phyloP scores from a whole-genome alignment of 1,140 invertebrate genomes.

The Leptopilina clavipes region DNA sequence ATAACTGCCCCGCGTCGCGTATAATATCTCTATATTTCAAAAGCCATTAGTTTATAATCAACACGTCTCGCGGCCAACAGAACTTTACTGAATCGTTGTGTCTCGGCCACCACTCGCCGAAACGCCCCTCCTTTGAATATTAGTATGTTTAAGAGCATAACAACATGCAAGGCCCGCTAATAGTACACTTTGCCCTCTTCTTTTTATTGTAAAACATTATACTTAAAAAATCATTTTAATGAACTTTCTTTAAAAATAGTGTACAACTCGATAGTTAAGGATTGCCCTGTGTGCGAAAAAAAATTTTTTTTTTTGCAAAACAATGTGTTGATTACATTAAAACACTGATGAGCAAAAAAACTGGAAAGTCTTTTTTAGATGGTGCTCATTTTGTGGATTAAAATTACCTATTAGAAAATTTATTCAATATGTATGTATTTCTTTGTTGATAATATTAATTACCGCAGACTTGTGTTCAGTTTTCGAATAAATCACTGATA shows the following conservation, averaged over 20 bases:
- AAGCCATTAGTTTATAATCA: constrained; percentile 74
- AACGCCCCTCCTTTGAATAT: constrained; percentile 75
- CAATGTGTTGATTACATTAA: too few species aligned
- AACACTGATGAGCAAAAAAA: too few species aligned
- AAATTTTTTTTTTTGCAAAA: too few species aligned
- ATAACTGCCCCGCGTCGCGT: constrained; percentile 64
- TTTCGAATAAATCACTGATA: not conserved
- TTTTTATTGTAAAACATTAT: constrained; percentile 50
- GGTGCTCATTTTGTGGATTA: too few species aligned
- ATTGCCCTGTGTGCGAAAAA: too few species aligned
- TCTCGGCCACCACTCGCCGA: constrained; percentile 51
- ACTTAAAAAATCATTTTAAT: not conserved
- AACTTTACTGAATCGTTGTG: constrained; percentile 55
- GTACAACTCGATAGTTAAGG: not conserved
- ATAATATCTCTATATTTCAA: constrained; percentile 76
- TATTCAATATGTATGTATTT: not conserved
- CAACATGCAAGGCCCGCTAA: constrained; percentile 65
- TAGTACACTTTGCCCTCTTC: constrained; percentile 53
- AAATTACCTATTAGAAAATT: too few species aligned
- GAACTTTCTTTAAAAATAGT: not conserved
- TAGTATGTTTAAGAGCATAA: constrained; percentile 70
- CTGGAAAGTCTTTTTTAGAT: too few species aligned
- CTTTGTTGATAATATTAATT: constrained; percentile 3
- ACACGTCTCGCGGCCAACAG: constrained; percentile 62
- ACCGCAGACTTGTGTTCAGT: constrained; percentile 10